phyloP scores from a whole-genome alignment of 2,797 vertebrate species.

The Hyperoplus immaculatus region DNA sequence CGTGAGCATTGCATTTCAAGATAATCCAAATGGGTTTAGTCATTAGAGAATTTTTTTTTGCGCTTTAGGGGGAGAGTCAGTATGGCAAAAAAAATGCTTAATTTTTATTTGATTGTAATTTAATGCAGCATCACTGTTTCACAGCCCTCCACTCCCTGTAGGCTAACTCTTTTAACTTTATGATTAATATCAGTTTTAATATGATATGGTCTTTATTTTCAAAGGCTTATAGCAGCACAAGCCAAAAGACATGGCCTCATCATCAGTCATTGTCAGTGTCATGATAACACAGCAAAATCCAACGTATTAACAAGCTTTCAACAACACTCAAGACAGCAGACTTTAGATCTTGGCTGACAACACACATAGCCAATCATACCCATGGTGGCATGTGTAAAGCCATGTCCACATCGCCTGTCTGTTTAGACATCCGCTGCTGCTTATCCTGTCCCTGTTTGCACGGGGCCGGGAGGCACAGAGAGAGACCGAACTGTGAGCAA shows the following conservation, averaged over 20 bases:
- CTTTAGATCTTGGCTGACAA: slow-evolving; percentile 12
- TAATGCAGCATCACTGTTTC: background rate
- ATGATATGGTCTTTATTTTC: background rate
- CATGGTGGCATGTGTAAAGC: background rate
- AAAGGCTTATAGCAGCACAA: background rate
- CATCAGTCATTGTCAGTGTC: background rate
- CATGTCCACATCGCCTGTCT: background rate
- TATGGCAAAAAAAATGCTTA: no score
- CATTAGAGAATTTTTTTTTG: background rate
- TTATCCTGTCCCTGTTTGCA: slow-evolving; percentile 11
- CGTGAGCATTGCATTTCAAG: background rate
- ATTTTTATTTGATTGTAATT: no score
- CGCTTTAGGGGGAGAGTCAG: background rate
- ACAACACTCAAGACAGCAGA: background rate
- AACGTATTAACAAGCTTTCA: background rate
- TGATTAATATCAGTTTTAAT: background rate
- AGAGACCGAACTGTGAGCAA: slow-evolving; percentile 11
- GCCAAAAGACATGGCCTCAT: background rate
- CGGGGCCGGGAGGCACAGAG: background rate
- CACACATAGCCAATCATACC: background rate
- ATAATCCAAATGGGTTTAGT: background rate
- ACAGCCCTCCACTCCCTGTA: background rate
- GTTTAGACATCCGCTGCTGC: background rate
- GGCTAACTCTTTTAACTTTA: background rate
- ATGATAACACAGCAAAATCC: background rate